phyloP scores from a whole-genome alignment of 2,113 vertebrate genomes.

The Hemicordylus capensis region DNA sequence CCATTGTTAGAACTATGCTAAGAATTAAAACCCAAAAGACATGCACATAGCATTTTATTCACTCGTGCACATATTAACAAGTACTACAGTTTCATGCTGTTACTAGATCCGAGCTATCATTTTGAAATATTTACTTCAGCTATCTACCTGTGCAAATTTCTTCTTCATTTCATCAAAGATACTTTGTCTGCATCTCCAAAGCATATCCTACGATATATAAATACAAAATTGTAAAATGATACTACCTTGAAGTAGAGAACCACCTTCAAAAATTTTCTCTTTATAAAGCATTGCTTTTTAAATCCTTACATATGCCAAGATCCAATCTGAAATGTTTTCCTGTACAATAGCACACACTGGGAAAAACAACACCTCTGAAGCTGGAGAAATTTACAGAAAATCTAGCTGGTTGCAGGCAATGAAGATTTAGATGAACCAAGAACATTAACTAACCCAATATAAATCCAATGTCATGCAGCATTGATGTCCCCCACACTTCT shows the following conservation, averaged over 20 bases:
- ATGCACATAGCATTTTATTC: conserved; percentile 59
- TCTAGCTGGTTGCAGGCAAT: neutral
- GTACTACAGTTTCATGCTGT: conserved; percentile 69
- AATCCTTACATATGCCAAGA: neutral
- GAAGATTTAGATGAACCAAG: neutral
- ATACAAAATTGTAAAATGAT: conserved; percentile 71
- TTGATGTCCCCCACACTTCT: too few species aligned
- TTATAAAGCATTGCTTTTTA: neutral
- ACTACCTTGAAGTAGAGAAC: conserved; percentile 36
- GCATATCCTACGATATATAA: conserved; percentile 84
- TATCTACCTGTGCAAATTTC: conserved; percentile 92
- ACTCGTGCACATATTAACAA: conserved; percentile 71
- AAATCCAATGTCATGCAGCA: too few species aligned
- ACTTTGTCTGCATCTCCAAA: conserved; percentile 98
- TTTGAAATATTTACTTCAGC: conserved; percentile 62
- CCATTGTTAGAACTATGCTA: conserved; percentile 6
- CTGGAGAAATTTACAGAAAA: neutral
- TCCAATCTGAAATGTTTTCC: neutral
- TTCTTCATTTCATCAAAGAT: conserved; percentile 99
- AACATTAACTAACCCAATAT: too few species aligned
- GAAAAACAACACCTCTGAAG: too few species aligned
- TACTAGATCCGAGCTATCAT: conserved; percentile 60
- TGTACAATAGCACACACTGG: neutral
- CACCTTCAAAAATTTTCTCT: neutral
- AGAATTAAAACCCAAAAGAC: conserved; percentile 16